Evolutionary conservation across 1,140 invertebrate species (phyloP).

Genomic region (Cataglyphis hispanica): DNA sequence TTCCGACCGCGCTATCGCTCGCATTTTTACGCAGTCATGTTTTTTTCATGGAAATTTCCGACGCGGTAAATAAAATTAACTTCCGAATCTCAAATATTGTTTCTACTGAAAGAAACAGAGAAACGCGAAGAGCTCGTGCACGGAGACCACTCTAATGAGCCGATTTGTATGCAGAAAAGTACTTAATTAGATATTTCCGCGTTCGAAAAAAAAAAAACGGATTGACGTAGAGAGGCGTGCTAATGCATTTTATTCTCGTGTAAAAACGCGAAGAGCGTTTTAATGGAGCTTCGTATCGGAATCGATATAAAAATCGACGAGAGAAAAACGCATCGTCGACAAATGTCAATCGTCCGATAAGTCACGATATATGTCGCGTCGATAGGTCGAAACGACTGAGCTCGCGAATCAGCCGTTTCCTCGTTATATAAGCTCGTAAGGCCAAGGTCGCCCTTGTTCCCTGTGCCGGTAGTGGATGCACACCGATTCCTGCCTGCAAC

Average conservation of each 20-base stretch:
- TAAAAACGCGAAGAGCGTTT: background rate
- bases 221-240: background rate
- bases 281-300: background rate
- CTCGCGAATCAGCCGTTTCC: conserved; percentile 72
- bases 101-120: background rate
- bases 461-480: conserved; percentile 66
- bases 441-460: conserved; percentile 77
- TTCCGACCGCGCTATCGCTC: conserved; percentile 16
- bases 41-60: conserved; percentile 25
- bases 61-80: too few relatives aligned
- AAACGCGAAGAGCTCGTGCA: too few relatives aligned
- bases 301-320: background rate
- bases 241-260: background rate
- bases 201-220: background rate
- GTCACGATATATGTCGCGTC: conserved; percentile 22
- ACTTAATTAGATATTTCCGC: background rate
- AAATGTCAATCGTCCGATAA: background rate
- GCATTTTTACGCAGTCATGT: conserved; percentile 18
- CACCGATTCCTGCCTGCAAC: conserved; percentile 59
- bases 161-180: background rate
- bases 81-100: background rate
- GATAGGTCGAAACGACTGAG: conserved; percentile 75
- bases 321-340: background rate
- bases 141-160: background rate
- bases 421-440: conserved; percentile 80